Conservation (phyloP, 2,113 vertebrate genomes). For the Neomonachus schauinslandi region DNA sequence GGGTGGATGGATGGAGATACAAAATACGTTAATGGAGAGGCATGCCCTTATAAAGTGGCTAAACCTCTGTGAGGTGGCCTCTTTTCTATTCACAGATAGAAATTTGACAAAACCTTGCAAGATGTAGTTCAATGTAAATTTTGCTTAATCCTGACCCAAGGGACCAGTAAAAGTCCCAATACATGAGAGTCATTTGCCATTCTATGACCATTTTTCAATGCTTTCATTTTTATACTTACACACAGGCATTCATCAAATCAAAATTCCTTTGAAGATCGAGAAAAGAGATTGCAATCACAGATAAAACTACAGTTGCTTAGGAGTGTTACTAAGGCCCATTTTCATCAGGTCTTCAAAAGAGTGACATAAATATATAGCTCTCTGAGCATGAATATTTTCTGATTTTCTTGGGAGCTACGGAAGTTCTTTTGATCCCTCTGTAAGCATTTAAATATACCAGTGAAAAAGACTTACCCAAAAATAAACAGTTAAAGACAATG, state of each 20-base stretch:
- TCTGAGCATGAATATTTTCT: conserved; percentile 31
- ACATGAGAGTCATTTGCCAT: neutral
- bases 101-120: conserved; percentile 16
- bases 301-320: conserved; percentile 29
- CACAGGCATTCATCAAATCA: conserved; percentile 46
- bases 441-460: neutral
- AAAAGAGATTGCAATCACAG: conserved; percentile 57
- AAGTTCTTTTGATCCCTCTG: neutral
- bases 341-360: conserved; percentile 57
- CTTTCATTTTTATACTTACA: conserved; percentile 30
- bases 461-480: neutral
- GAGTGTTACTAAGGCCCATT: conserved; percentile 49
- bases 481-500: neutral
- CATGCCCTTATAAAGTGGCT: neutral
- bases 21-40: neutral
- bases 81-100: neutral
- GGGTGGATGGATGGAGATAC: neutral
- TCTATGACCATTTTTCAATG: neutral
- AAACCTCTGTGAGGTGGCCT: neutral
- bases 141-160: neutral
- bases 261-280: conserved; percentile 56
- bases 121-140: neutral
- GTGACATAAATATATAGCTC: conserved; percentile 44
- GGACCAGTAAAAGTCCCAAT: neutral
- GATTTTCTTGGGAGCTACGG: neutral